Percentiles rank a stretch among this genome's conserved stretches.
Evolutionary conservation across 2,888 invertebrate species (phyloP).

Genomic region (Ormyrus nitidulus): DNA sequence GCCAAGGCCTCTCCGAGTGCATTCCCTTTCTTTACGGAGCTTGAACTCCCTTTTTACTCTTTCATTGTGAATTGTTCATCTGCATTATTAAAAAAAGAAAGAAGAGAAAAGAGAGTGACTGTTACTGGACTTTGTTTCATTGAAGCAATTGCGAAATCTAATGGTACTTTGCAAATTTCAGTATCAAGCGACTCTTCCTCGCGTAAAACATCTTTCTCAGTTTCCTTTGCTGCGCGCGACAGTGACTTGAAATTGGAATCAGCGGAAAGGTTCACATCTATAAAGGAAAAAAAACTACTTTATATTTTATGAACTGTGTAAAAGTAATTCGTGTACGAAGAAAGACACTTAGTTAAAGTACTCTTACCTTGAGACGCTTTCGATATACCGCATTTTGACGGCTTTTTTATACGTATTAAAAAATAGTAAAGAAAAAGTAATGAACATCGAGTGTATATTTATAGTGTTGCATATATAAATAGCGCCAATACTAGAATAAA

Average conservation of each 20-base stretch:
- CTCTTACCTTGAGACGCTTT: constrained; percentile 30
- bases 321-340: constrained; percentile 1
- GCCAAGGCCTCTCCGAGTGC: constrained; percentile 33
- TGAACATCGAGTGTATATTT: constrained; percentile 1
- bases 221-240: too few relatives aligned
- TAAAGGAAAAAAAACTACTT: constrained; percentile 22
- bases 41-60: neutral
- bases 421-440: neutral
- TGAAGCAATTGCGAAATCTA: neutral
- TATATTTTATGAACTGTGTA: constrained; percentile 1
- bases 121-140: neutral
- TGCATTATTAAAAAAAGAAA: neutral
- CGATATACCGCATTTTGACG: constrained; percentile 12
- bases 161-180: neutral
- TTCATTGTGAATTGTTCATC: constrained; percentile 8
- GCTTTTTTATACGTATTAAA: neutral
- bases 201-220: too few relatives aligned
- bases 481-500: constrained; percentile 12
- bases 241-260: constrained; percentile 27
- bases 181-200: neutral
- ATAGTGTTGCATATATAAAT: constrained; percentile 2
- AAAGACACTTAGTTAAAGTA: constrained; percentile 28
- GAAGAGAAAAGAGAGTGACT: neutral
- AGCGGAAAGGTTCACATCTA: constrained; percentile 11
- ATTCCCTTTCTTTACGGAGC: neutral